Evolutionary conservation across 2,888 invertebrate genomes (phyloP), one percentile per base, ranked within the genome.

Genomic region (Gibbula magus): DNA sequence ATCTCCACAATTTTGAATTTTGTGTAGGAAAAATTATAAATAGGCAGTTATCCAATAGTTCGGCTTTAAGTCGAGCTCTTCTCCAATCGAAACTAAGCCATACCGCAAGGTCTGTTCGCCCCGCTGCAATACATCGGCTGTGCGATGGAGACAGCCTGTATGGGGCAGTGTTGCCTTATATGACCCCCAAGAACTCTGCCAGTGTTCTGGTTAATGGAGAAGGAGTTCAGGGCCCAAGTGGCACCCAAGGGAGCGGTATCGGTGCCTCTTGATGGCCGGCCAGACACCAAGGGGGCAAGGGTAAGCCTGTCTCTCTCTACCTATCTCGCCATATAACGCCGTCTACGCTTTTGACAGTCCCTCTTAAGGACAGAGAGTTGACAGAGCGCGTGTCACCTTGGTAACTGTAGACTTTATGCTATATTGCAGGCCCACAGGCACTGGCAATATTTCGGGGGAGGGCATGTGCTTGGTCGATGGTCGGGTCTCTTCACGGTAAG

Each of bases 381-480:
- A 61, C 61, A 61, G 61, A 61, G 29, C 29, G 25, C 22, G 61
- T 61, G 61, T 61, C 61, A 22, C 61, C 25, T 29, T 61, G 61
- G 22, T 61, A 61, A 61, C 61, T 29, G 61, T 61, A 61, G 29
- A 61, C 25, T 61, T 61, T 61, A 61, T 25, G 61, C 10, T 61
- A 61, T 25, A 16, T 61, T 74, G 74, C 81, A 85, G 85, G 83
- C 82, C 83, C 70, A 83, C 81, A 67, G 85, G 83, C 66, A 79
- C 83, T 20, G 83, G 81, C 35, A 75, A 82, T 73, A 83, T 83
- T 51, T 79, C 82, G 13, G 79, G 79, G 73, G 85, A 85, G 75
- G 83, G 82, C 22, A 52, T 85, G 20, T 79, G 80, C 18, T 73
- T 77, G 78, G 80, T 83, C 22, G 82, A 82, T 45, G 82, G 82